These are phyloP conservation scores for Imbricaverruca yamaguchii DNA, from an alignment of 2,888 invertebrate species.

Conservation along the genomic window DNA sequence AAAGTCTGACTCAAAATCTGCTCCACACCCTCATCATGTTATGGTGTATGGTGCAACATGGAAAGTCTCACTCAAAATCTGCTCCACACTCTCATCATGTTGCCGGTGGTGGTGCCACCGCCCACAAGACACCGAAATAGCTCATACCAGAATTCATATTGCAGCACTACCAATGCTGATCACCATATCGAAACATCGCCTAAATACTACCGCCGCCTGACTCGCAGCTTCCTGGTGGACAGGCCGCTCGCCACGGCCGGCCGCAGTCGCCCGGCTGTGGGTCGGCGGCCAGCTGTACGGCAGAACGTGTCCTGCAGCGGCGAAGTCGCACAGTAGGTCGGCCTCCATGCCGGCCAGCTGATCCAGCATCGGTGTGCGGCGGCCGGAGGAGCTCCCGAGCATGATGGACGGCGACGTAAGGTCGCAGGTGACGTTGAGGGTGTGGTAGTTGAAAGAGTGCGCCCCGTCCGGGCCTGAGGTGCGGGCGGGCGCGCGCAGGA, in stretches of 20 bases:
- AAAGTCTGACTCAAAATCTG: too few relatives aligned
- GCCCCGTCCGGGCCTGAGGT: neutral
- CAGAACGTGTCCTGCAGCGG: neutral
- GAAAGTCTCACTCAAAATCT: too few relatives aligned
- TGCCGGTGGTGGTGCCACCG: too few relatives aligned
- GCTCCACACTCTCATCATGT: too few relatives aligned
- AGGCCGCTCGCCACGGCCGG: neutral
- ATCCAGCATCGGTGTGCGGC: neutral
- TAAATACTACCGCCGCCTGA: too few relatives aligned
- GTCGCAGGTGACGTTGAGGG: neutral
- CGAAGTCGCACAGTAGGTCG: neutral
- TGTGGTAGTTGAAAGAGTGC: neutral
- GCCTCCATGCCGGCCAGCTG: neutral
- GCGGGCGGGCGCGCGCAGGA: slow-evolving; percentile 32
- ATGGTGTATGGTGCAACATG: too few relatives aligned
- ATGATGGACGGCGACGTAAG: neutral
- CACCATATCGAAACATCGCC: too few relatives aligned
- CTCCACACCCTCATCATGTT: too few relatives aligned
- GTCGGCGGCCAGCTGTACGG: neutral
- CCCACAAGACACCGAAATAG: too few relatives aligned
- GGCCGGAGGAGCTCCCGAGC: neutral
- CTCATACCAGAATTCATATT: too few relatives aligned
- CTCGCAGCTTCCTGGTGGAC: too few relatives aligned
- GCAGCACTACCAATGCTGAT: too few relatives aligned
- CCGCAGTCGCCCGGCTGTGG: neutral